Base-by-base conservation (phyloP, 2,888 invertebrate species). In the Apomyelois bistriatella region DNA sequence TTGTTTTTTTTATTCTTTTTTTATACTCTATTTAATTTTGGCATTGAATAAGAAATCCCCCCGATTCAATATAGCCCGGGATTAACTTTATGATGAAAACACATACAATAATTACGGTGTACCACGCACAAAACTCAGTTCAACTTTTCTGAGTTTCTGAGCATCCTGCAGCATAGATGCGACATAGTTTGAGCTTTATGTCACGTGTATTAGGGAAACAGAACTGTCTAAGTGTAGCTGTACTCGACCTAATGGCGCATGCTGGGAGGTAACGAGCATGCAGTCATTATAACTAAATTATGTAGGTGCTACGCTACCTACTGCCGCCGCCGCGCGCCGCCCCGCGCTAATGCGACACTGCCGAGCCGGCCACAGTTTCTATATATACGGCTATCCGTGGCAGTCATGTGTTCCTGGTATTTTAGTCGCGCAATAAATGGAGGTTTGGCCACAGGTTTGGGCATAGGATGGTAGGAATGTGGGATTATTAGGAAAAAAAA, bases 211-310 rank as follows among this genome's bases (percentile, higher is more conserved):
- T 36, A 51, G 51, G 51, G 42, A 35, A 16, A 35, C 51, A 51
- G 42, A 52, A 43, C 36, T 42, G 43, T 22, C 28, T 12, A 57
- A 58, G 60, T 64, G 62, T 66, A 65, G 65, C 60, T 59, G 65
- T 64, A 64, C 30, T 12, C 59, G 60, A 67, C 67, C 69, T 74
- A 76, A 75, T 75, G 74, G 74, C 66, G 66, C 65, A 63, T 32
- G 46, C 32, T 40, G 46, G 48, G 72, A 72, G 72, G 73, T 71
- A 73, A 75, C 72, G 72, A 76, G 71, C 70, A 68, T 64, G 68
- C 68, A 70, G 72, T 79, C 79, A 81, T 82, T 81, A 81, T 77
- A 78, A 75, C 77, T 80, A 73, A 79, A 82, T 82, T 79, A 79
- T 76, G 78, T 76, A 76, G 70, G 76, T 73, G 72, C 32, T 7